Evolutionary conservation across 2,113 vertebrate species (phyloP).

Genomic region (Caranx ignobilis): DNA sequence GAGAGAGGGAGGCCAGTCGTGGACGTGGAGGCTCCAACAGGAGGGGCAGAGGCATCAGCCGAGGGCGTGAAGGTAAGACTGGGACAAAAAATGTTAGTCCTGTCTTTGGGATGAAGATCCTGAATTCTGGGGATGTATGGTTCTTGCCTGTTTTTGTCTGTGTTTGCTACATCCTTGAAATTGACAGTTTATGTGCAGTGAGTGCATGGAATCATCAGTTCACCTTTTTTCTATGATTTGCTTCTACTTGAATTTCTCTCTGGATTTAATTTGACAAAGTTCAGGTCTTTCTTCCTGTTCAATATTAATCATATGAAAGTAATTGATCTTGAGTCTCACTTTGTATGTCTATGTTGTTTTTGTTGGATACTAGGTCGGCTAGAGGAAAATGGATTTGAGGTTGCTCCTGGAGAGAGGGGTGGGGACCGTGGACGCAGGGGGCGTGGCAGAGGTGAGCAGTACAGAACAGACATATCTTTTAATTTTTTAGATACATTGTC

Average conservation of each 20-base stretch:
- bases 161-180: neutral
- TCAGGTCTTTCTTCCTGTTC: neutral
- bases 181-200: neutral
- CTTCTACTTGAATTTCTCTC: neutral
- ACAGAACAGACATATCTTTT: neutral
- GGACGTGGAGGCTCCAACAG: slow-evolving; percentile 89
- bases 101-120: neutral
- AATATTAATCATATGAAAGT: neutral
- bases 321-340: neutral
- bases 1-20: slow-evolving; percentile 88
- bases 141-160: neutral
- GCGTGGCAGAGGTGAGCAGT: slow-evolving; percentile 87
- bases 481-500: neutral
- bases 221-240: neutral
- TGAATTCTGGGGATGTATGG: slow-evolving; percentile 3
- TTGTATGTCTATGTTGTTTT: neutral
- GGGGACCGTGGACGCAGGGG: slow-evolving; percentile 91
- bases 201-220: neutral
- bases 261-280: neutral
- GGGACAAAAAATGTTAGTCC: neutral
- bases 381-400: slow-evolving; percentile 95
- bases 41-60: slow-evolving; percentile 89
- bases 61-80: slow-evolving; percentile 89
- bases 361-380: slow-evolving; percentile 83
- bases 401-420: slow-evolving; percentile 87